Base-by-base conservation (phyloP, 1,140 invertebrate genomes). In the Stegodyphus dumicola region DNA sequence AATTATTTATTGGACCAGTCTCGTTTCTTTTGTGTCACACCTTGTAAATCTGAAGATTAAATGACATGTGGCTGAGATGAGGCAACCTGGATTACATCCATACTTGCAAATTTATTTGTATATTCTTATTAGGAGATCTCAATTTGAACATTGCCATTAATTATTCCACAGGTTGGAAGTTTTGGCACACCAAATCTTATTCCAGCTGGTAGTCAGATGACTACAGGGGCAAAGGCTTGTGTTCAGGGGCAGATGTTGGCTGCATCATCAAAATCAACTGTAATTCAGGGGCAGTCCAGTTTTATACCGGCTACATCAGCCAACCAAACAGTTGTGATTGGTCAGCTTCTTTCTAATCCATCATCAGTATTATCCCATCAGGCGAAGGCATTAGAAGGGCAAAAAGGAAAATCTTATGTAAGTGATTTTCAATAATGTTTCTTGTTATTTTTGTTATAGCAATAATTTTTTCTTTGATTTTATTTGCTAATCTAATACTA, bases 321-420 rank as follows among this genome's bases (percentile, higher is more conserved):
- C 54, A 95, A 94, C 53, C 93, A 93, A 86, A 95, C 95, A 7
- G 91, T 96, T 87, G 94, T 96, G n/a, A 95, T 96, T 88, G 94
- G 94, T 70, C 95, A 95, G 69, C 90, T 94, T 5, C 93, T 95
- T 85, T 94, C 94, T 87, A 95, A 94, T 33, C 94, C 95, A 86
- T 93, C 94, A 69, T 93, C 91, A 86, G 92, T 93, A 15, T 89
- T 94, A 77, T 92, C 93, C 2, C 92, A 93, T 48, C 92, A 93
- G 85, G 89, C 77, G n/a, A 88, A 88, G 53, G 69, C 89, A 77
- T 71, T 89, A 77, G 86, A 88, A 71, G 84, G 87, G 11, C 89
- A 89, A 69, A 87, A 87, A 74, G 89, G 87, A 48, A 91, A 91
- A 85, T 89, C 90, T 65, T 88, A 86, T 87, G 88, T 88, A 86